Conservation (phyloP, 2,113 vertebrate genomes). For the Prochilodus magdalenae region DNA sequence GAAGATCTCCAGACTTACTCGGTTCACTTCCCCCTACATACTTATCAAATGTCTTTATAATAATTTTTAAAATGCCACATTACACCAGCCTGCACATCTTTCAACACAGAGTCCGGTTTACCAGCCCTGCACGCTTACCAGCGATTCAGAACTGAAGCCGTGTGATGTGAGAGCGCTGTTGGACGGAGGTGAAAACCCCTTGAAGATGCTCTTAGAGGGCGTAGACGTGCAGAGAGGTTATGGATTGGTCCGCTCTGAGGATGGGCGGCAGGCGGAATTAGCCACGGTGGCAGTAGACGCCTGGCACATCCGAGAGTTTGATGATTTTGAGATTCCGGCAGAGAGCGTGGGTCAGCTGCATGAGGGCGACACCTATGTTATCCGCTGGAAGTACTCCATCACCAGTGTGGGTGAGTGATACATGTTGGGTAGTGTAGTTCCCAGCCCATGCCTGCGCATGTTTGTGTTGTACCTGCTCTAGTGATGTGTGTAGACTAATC, state of each 20-base stretch:
- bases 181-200: constrained; percentile 54
- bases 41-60: too few species aligned
- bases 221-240: constrained; percentile 79
- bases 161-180: constrained; percentile 73
- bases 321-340: constrained; percentile 71
- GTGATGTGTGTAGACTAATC: too few species aligned
- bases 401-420: constrained; percentile 75
- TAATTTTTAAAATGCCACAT: too few species aligned
- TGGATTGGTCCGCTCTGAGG: constrained; percentile 74
- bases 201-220: constrained; percentile 72
- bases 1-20: too few species aligned
- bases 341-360: constrained; percentile 79
- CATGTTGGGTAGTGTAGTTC: background rate
- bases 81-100: background rate
- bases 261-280: constrained; percentile 75
- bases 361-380: constrained; percentile 78
- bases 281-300: constrained; percentile 71
- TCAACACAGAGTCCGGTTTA: constrained; percentile 67
- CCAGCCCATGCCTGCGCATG: too few species aligned
- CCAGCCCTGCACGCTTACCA: constrained; percentile 38
- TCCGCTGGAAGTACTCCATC: constrained; percentile 82
- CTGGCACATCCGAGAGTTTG: constrained; percentile 81
- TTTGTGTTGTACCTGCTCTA: too few species aligned
- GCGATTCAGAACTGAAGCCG: constrained; percentile 73
- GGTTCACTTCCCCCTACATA: too few species aligned